Base-by-base conservation (phyloP, 1,140 invertebrate genomes). In the Eriocheir sinensis region DNA sequence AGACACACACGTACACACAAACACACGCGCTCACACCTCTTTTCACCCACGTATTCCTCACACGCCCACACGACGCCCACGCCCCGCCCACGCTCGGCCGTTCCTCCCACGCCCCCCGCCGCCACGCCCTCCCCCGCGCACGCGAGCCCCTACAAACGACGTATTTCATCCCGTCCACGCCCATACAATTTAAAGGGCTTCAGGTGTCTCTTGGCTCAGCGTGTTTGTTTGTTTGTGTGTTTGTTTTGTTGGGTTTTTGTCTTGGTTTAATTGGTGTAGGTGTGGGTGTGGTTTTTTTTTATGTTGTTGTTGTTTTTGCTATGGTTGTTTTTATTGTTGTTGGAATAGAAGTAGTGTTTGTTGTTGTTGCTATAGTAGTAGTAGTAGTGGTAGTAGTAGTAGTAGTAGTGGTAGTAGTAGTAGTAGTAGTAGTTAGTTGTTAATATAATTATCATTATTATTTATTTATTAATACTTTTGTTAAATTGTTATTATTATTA, bases 301-400 rank as follows among this genome's bases (percentile, higher is more conserved):
- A n/a, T 86, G 83, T 86, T 27, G 83, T 86, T 27, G 83, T 86
- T 27, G 83, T 86, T 27, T 30, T 86, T 86, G 30, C 3, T 86
- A 30, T 85, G n/a, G 81, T 85, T 3, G 81, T 85, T 15, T 15
- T 72, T 15, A 72, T 72, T 15, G 40, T 86, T 27, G 40, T 86
- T 27, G 12, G 32, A 41, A n/a, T 86, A 41, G 40, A 34, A 41
- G 40, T 86, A 41, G 83, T 86, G 30, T 30, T 86, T 27, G 83
- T 86, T 27, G 83, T 86, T 27, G 83, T 86, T 86, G 30, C 3
- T 86, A 30, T 85, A 40, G 81, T 85, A 27, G 81, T 85, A 27
- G 81, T 36, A 9, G 83, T 86, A 41, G 34, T 86, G 34, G 83
- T 86, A 27, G 83, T 86, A 1, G 83, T 86, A 27, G 83, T 86